Evolutionary conservation across 2,888 invertebrate genomes (phyloP), one percentile per base, ranked within the genome.

Genomic region (Sarcophaga carnaria): DNA sequence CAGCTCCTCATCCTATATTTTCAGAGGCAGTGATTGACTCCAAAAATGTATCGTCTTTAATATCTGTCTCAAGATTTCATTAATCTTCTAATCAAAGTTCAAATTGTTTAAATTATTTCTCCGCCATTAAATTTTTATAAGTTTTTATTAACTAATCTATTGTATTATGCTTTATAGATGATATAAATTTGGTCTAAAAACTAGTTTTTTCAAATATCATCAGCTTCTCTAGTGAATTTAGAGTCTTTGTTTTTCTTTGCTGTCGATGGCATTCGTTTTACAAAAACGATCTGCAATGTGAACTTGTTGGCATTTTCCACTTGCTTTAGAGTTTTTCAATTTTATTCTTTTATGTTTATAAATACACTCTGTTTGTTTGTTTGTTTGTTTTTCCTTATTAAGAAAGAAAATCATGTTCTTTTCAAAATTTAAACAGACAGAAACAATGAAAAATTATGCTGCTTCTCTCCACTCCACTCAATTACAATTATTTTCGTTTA

Each of bases 221-320:
- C 14, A 59, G 59, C 14, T 59, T 59, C 59, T 59, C 59, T 59
- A 59, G 59, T 59, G 59, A 59, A 59, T 37, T 37, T 2, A 37
- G 10, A 37, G 37, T 37, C 37, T 37, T 10, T 37, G 37, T 37
- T 37, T 37, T 37, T 37, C 1, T 37, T 4, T 37, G 37, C 37
- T 37, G 6, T 37, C 37, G 37, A 37, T 37, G 37, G 6, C 37
- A 37, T 37, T 37, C 37, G 8, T 8, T 37, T 37, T 37, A 37
- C 10, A 2, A 64, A 25, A 64, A 25, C 49, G 60, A 77, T 67
- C 49, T 72, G 49, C 67, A 81, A 81, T 78, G 78, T 69, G 77
- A 85, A 81, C 70, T 85, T 81, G 81, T 75, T 85, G 85, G 85
- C 85, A 85, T 85, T 85, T 70, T 85, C 74, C 81, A 81, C 85